These are phyloP conservation scores for Mormyrus proboscirostris DNA, from an alignment of 2,797 vertebrate species.

Conservation along the genomic window DNA sequence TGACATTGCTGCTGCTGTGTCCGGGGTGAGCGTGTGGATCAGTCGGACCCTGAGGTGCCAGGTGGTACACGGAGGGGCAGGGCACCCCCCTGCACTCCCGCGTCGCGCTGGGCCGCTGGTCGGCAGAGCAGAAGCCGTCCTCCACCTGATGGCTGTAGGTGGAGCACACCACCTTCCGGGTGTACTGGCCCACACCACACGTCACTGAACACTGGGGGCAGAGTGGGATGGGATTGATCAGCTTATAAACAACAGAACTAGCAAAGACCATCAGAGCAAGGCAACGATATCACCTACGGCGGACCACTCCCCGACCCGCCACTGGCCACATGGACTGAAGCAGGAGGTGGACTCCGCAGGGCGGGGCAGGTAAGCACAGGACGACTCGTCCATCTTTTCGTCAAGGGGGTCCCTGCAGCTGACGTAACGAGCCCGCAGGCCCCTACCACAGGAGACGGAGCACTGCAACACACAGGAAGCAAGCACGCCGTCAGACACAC, in stretches of 20 bases:
- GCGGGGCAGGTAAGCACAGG: conserved; percentile 72
- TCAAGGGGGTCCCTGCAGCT: conserved; percentile 82
- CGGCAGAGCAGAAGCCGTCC: conserved; percentile 76
- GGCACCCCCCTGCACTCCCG: conserved; percentile 72
- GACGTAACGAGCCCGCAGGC: conserved; percentile 80
- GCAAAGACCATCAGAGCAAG: not conserved
- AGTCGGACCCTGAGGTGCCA: conserved; percentile 60
- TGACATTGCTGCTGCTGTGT: conserved; percentile 67
- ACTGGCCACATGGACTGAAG: conserved; percentile 85
- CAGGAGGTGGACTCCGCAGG: conserved; percentile 76
- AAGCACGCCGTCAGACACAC: not conserved
- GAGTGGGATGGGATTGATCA: not conserved
- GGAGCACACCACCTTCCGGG: conserved; percentile 78
- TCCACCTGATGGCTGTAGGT: conserved; percentile 78
- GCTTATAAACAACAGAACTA: not conserved
- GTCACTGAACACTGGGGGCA: conserved; percentile 78
- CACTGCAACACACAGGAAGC: conserved; percentile 63
- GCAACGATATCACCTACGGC: conserved; percentile 65
- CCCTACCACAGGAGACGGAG: conserved; percentile 85
- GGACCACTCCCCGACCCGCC: conserved; percentile 88
- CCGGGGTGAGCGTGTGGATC: conserved; percentile 64
- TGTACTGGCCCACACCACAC: conserved; percentile 72
- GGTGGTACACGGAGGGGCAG: conserved; percentile 64
- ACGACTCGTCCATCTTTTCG: conserved; percentile 75
- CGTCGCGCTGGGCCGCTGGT: conserved; percentile 64